Conservation (phyloP, 2,888 invertebrate species). For the Tetranychus truncatus region DNA sequence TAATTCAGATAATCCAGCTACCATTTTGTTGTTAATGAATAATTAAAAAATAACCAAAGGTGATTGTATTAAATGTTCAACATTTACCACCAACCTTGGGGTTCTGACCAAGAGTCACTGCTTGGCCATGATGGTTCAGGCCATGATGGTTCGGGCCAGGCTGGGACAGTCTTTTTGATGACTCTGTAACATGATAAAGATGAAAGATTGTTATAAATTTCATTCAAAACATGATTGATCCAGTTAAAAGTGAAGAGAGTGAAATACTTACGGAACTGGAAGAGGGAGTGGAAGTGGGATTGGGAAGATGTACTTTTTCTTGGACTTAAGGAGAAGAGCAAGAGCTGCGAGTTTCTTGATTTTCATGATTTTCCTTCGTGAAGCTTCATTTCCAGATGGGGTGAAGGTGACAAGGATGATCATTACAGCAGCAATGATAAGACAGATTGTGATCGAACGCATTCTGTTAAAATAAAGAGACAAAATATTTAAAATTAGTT, state of each 20-base stretch:
- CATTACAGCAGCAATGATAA: background rate
- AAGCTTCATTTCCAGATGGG: background rate
- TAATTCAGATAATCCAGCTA: constrained; percentile 1
- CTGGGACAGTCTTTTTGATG: constrained; percentile 1
- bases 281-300: background rate
- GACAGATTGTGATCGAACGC: constrained; percentile 3
- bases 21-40: background rate
- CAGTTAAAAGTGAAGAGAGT: background rate
- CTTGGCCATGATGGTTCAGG: background rate
- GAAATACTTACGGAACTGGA: constrained; percentile 8
- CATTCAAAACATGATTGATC: background rate
- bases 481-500: background rate
- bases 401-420: constrained; percentile 4
- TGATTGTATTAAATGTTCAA: background rate
- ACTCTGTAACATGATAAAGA: background rate
- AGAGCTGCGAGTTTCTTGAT: constrained; percentile 1
- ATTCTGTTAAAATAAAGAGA: background rate
- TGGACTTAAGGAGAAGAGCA: constrained; percentile 2
- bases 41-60: background rate
- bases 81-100: background rate
- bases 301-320: constrained; percentile 10
- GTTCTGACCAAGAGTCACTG: background rate
- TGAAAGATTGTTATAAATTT: background rate
- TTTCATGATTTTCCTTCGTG: constrained; percentile 4
- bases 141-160: background rate